A percentile compares a stretch with the other conserved stretches of the same genome.
These are phyloP conservation scores for Drosophila falleni DNA, from an alignment of 2,888 invertebrate genomes.

Conservation along the genomic window DNA sequence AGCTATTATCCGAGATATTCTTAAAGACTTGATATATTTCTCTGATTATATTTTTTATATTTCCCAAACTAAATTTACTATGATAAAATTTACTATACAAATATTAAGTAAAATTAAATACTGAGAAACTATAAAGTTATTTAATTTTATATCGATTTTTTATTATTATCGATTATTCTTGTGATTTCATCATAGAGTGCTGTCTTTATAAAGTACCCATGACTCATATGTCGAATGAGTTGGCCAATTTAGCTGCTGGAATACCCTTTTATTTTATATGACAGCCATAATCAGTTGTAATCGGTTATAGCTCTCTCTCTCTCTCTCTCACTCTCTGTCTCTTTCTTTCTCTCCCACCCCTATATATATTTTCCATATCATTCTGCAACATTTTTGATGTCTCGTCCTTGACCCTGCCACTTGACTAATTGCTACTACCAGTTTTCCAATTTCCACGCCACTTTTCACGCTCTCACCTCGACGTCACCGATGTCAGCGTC, in stretches of 20 bases:
- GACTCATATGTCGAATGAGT: slow-evolving; percentile 7
- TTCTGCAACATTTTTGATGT: background rate
- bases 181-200: slow-evolving; percentile 1
- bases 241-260: slow-evolving; percentile 1
- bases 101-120: background rate
- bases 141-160: slow-evolving; percentile 7
- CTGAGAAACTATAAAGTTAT: background rate
- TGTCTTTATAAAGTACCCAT: background rate
- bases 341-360: background rate
- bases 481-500: slow-evolving; percentile 23
- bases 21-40: background rate
- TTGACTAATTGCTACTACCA: slow-evolving; percentile 41
- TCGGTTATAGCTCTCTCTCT: background rate
- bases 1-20: background rate
- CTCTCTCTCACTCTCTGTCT: background rate
- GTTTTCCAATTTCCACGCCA: slow-evolving; percentile 38
- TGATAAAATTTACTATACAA: background rate
- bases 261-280: background rate
- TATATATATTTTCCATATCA: background rate
- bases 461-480: slow-evolving; percentile 18
- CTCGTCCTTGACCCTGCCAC: slow-evolving; percentile 45
- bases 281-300: background rate
- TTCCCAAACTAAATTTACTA: too few relatives aligned
- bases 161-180: background rate
- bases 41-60: background rate